These are phyloP conservation scores for Diplazon laetatorius DNA, from an alignment of 2,888 invertebrate species.

Conservation along the genomic window DNA sequence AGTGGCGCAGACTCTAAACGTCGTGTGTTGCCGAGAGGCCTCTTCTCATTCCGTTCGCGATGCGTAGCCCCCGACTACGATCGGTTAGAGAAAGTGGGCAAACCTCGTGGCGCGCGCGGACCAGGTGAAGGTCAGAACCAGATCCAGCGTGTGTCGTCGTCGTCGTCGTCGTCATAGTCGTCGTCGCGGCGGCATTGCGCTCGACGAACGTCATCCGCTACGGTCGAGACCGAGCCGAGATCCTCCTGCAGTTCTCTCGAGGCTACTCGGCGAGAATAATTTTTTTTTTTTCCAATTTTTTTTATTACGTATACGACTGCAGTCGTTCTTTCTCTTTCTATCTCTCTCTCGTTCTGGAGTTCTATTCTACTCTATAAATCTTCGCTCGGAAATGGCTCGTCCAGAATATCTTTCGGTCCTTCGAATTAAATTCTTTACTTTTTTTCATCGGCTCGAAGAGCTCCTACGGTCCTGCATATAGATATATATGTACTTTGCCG, in stretches of 20 bases:
- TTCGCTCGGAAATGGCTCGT: too few relatives aligned
- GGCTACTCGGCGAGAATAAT: not conserved
- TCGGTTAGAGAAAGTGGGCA: slow-evolving; percentile 71
- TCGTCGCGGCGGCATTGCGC: slow-evolving; percentile 64
- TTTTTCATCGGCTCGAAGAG: too few relatives aligned
- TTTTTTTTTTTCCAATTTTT: too few relatives aligned
- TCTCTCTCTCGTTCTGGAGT: too few relatives aligned
- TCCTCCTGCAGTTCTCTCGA: not conserved
- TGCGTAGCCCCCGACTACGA: slow-evolving; percentile 52
- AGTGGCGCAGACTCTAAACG: slow-evolving; percentile 1
- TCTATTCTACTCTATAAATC: too few relatives aligned
- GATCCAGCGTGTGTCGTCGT: slow-evolving; percentile 67
- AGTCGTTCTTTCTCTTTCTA: too few relatives aligned
- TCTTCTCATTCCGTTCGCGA: too few relatives aligned
- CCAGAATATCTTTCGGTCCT: too few relatives aligned
- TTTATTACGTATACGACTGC: not conserved
- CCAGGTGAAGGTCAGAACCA: slow-evolving; percentile 69
- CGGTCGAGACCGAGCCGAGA: not conserved
- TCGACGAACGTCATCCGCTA: slow-evolving; percentile 63
- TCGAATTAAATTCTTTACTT: too few relatives aligned
- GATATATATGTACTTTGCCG: too few relatives aligned
- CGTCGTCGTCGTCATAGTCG: too few relatives aligned
- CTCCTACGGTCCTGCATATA: too few relatives aligned
- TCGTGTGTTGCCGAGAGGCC: slow-evolving; percentile 55
- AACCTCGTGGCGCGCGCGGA: slow-evolving; percentile 63